Conservation (phyloP, 92 coral and sea anemone genomes). For the Epizoanthus ramosus region DNA sequence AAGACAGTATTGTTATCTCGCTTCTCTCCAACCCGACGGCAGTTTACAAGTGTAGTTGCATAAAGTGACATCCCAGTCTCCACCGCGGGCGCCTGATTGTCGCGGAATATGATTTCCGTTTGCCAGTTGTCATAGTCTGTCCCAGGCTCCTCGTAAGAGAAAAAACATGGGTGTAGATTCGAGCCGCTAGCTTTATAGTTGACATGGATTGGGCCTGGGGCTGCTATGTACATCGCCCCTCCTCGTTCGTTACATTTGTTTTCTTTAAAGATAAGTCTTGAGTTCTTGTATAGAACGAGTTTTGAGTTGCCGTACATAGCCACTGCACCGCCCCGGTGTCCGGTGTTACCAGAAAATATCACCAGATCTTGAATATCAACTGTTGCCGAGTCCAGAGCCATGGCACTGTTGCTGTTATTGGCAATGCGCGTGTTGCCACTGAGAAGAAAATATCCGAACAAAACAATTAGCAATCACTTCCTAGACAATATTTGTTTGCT, state of each 20-base stretch:
- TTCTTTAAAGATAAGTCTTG: constrained; percentile 39
- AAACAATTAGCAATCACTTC: neutral
- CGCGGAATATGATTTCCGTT: constrained; percentile 49
- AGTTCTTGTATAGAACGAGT: constrained; percentile 37
- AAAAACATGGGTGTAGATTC: constrained; percentile 56
- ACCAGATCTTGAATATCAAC: constrained; percentile 46
- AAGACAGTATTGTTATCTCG: constrained; percentile 18
- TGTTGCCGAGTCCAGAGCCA: constrained; percentile 54
- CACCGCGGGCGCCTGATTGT: constrained; percentile 2
- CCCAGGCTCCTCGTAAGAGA: constrained; percentile 43
- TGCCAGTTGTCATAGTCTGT: constrained; percentile 45
- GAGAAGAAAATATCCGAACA: neutral
- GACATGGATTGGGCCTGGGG: constrained; percentile 51
- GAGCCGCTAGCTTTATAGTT: constrained; percentile 33
- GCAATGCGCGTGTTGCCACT: constrained; percentile 36
- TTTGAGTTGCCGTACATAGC: constrained; percentile 59
- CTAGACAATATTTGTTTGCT: neutral
- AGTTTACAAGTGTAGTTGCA: constrained; percentile 23
- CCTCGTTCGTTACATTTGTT: constrained; percentile 47
- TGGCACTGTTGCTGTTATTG: constrained; percentile 52
- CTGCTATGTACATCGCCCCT: constrained; percentile 54
- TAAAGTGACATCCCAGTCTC: constrained; percentile 26
- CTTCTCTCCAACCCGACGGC: constrained; percentile 28
- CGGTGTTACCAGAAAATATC: constrained; percentile 47
- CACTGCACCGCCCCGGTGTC: constrained; percentile 56